Evolutionary conservation across 2,113 vertebrate species (phyloP).

Genomic region (Mustela lutreola): DNA sequence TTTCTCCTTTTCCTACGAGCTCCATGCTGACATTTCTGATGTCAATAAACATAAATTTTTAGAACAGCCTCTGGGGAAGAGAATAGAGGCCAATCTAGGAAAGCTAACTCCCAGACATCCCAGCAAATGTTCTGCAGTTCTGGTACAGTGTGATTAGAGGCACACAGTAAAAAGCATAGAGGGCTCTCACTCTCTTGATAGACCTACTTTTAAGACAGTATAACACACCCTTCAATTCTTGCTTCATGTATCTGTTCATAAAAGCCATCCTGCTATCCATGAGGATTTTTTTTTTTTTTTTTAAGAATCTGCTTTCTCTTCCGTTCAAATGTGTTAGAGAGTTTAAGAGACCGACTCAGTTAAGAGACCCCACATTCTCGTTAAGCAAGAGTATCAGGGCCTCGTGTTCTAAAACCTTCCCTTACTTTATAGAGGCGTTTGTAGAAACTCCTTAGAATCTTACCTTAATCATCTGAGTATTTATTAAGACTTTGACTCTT

Average conservation of each 20-base stretch:
- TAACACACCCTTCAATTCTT: not conserved
- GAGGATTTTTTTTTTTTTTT: not conserved
- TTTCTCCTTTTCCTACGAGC: not conserved
- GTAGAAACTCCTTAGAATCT: not conserved
- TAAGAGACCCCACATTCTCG: not conserved
- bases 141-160: not conserved
- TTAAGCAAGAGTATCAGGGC: not conserved
- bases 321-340: constrained; percentile 34
- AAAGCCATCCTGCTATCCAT: not conserved
- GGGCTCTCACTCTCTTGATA: not conserved
- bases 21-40: constrained; percentile 12
- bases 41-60: constrained; percentile 65
- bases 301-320: not conserved
- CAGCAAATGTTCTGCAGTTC: not conserved
- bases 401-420: not conserved
- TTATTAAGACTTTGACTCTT: not conserved
- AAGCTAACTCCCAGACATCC: not conserved
- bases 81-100: constrained; percentile 1
- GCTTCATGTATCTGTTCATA: not conserved
- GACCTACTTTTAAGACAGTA: not conserved
- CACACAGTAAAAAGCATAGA: not conserved
- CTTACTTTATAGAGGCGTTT: not conserved
- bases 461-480: not conserved
- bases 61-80: constrained; percentile 26
- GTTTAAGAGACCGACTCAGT: not conserved